phyloP scores from a whole-genome alignment of 2,797 vertebrate genomes.

The Chiloscyllium punctatum region DNA sequence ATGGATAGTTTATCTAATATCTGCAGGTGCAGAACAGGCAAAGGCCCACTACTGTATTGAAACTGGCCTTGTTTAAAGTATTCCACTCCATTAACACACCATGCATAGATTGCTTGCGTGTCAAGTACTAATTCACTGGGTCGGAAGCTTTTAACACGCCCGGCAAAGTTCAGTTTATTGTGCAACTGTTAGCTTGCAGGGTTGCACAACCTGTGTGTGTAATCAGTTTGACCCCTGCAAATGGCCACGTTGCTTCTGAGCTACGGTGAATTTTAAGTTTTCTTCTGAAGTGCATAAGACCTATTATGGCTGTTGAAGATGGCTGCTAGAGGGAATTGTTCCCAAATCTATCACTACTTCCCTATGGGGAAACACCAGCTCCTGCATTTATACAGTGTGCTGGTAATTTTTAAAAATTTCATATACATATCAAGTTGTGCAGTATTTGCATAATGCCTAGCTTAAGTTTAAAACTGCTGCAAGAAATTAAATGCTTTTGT shows the following conservation, averaged over 20 bases:
- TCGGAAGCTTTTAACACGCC: slow-evolving; percentile 34
- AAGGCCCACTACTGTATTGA: slow-evolving; percentile 39
- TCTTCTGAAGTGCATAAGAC: background rate
- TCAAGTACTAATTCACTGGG: slow-evolving; percentile 41
- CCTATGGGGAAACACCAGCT: background rate
- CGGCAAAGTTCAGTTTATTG: background rate
- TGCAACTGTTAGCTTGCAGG: background rate
- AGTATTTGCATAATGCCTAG: background rate
- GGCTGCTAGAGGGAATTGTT: background rate
- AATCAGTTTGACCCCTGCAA: background rate
- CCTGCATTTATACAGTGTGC: background rate
- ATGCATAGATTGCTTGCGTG: slow-evolving; percentile 35
- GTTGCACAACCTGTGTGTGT: background rate
- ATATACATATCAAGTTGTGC: background rate
- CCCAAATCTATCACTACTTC: background rate
- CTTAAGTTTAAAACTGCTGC: background rate
- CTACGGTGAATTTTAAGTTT: background rate
- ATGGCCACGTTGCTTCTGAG: background rate
- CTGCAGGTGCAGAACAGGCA: slow-evolving; percentile 44
- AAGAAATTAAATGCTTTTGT: background rate
- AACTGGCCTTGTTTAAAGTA: slow-evolving; percentile 36
- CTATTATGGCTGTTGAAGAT: background rate
- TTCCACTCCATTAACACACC: slow-evolving; percentile 41
- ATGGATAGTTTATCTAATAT: slow-evolving; percentile 40
- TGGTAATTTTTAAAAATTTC: background rate